Conservation (phyloP, 2,888 invertebrate genomes). For the Agrochola macilenta region DNA sequence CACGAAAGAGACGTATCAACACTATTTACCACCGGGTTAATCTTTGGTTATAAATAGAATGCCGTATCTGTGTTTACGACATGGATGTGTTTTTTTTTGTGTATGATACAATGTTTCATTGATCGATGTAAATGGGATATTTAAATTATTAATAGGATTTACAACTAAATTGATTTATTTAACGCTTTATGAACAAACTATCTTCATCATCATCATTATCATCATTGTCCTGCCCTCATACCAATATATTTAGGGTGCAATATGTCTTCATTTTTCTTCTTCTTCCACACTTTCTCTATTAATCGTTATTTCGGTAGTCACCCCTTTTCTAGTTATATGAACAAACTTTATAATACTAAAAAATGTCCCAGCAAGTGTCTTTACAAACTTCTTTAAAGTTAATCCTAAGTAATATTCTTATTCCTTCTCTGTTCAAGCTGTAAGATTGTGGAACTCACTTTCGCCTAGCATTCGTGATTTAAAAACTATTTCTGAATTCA, state of each 20-base stretch:
- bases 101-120: background rate
- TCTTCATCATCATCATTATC: background rate
- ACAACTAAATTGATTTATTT: background rate
- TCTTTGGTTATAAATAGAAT: conserved; percentile 52
- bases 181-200: background rate
- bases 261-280: no score
- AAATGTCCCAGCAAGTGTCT: background rate
- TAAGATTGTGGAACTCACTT: no score
- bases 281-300: no score
- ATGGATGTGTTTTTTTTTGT: conserved; percentile 6
- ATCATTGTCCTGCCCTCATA: no score
- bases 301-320: no score
- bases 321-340: no score
- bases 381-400: background rate
- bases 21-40: conserved; percentile 43
- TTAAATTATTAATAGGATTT: background rate
- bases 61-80: conserved; percentile 42
- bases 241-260: no score
- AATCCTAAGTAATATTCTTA: background rate
- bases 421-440: no score
- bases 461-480: no score
- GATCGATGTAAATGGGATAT: background rate
- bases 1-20: conserved; percentile 48
- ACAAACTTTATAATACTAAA: background rate
- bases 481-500: no score